These are phyloP conservation scores for Sebastes umbrosus DNA, from an alignment of 2,797 vertebrate genomes.

Conservation along the genomic window DNA sequence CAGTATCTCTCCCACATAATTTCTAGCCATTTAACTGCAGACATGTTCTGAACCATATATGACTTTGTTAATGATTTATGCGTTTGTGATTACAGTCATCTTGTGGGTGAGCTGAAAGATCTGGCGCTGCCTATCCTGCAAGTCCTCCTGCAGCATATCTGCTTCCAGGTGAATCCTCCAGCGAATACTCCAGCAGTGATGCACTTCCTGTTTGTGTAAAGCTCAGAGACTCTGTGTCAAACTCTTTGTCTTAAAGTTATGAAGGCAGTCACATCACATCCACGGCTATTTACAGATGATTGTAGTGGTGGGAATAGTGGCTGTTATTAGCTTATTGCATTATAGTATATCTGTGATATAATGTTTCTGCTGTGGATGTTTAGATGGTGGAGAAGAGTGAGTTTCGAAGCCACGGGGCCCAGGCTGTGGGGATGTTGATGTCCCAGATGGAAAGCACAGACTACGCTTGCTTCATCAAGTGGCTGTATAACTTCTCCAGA, in stretches of 20 bases:
- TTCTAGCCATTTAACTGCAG: not conserved
- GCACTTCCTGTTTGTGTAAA: not conserved
- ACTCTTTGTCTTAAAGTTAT: not conserved
- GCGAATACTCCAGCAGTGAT: not conserved
- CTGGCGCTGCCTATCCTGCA: constrained; percentile 81
- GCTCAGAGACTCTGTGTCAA: not conserved
- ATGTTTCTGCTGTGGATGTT: constrained; percentile 17
- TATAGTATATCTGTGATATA: not conserved
- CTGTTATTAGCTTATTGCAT: not conserved
- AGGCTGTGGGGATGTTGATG: constrained; percentile 85
- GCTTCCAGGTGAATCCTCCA: constrained; percentile 87
- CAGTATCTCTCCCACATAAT: not conserved
- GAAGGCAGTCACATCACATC: not conserved
- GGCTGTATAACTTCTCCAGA: constrained; percentile 88
- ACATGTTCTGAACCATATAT: not conserved
- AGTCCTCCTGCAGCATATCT: constrained; percentile 92
- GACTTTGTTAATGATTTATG: not conserved
- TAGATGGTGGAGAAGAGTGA: constrained; percentile 95
- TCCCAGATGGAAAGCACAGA: constrained; percentile 78
- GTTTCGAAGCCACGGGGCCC: constrained; percentile 85
- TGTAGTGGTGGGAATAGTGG: too few relatives aligned
- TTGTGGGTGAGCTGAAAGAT: constrained; percentile 87
- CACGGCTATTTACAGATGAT: not conserved
- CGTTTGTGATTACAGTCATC: constrained; percentile 74
- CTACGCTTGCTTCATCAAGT: constrained; percentile 88